Evolutionary conservation across 2,797 vertebrate genomes (phyloP), one percentile per base, ranked within the genome.

Genomic region (Lutjanus argentimaculatus): DNA sequence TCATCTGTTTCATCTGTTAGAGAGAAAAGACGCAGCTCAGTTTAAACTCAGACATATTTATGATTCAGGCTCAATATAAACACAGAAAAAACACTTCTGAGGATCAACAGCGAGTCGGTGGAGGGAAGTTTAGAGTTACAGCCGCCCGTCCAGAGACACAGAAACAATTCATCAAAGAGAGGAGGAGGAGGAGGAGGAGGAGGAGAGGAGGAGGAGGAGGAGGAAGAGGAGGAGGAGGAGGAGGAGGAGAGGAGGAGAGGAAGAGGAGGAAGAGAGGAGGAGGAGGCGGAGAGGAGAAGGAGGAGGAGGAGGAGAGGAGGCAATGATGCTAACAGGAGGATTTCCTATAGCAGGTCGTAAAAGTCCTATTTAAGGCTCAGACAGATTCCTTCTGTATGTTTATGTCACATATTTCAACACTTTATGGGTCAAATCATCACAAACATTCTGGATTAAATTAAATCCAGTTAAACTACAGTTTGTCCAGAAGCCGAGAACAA

Each of bases 1-100:
- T 87, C 75, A 69, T 87, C 67, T 62, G 78, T 57, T 81, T 56
- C 58, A 43, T 78, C 67, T 51, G 43, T 75, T 8, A 46, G 22
- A 72, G 25, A 15, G n/a, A 45, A 52, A 42, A 14, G 49, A 25
- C 2, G 12, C 3, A 11, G 3, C 49, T 6, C 30, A 48, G 36
- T 59, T 67, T 4, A 13, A 63, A 42, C 77, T 78, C 74, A 74
- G 64, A 73, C 73, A 21, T 22, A 56, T 69, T 72, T 21, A 59
- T 62, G 71, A 75, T 70, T 72, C 45, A 10, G 49, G 45, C 8
- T 80, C 75, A 82, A 66, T n/a, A 58, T 45, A 53, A 81, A 85
- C 62, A 75, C 2, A 0, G 1, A 5, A 7, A 46, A 57, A 19
- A 30, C 2, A 19, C 14, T 62, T 53, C 46, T 7, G 16, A 69